Base-by-base conservation (phyloP, 2,888 invertebrate species). In the Mimas tiliae region DNA sequence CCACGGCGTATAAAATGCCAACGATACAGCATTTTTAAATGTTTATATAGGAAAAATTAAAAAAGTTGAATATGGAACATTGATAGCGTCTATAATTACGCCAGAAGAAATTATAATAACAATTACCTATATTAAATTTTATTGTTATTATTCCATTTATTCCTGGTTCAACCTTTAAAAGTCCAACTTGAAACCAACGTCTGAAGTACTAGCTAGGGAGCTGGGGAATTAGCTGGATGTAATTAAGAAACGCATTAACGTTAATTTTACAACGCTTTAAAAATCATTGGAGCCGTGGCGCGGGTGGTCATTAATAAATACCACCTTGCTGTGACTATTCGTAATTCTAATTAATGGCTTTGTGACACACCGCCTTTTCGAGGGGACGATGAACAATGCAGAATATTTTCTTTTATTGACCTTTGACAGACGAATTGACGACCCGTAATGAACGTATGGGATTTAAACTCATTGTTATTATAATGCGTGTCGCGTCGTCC, bases 281-380 rank as follows among this genome's bases (percentile, higher is more conserved):
- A 62, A 51, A 52, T 62, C 42, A 62, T 66, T 52, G 50, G 16
- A 51, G 21, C 48, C 21, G 42, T 33, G 33, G 1, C 27, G 27
- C 27, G 27, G 27, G 45, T n/a, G 38, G 50, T 45, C 45, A 52
- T 66, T 51, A 62, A 51, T 66, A 62, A 16, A 38, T 63, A 64
- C 34, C 50, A 33, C 50, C 63, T 50, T 64, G 58, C 51, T 64
- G 27, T 45, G 51, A 51, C 58, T 65, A 27, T 58, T 55, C 63
- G 45, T 62, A 63, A 67, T 62, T 67, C 53, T 55, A 63, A 55
- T 67, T 65, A 65, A 63, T 48, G 42, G 33, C 33, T 51, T 16
- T 38, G 34, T 53, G 16, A 67, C 62, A 53, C 16, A 65, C 64
- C 9, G 52, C 21, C 47, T 16, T 16, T 33, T 27, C 21, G 19